phyloP scores from a whole-genome alignment of 1,140 invertebrate genomes.

The Trigoniulus corallinus region DNA sequence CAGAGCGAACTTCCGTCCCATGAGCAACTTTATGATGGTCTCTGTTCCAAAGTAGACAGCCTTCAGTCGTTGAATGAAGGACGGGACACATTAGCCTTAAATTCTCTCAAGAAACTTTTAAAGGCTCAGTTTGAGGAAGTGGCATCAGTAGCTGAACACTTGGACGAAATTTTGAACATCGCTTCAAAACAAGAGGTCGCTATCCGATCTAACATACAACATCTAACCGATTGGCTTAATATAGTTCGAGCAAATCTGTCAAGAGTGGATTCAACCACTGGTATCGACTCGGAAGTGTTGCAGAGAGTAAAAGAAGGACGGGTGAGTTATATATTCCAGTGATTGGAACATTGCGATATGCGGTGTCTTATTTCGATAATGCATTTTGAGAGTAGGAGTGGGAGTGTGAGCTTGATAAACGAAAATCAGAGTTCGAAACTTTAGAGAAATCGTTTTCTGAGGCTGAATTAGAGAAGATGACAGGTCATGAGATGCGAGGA shows the following conservation, averaged over 20 bases:
- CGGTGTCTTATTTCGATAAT: too few species aligned
- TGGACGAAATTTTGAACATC: slow-evolving; percentile 49
- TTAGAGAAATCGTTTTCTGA: background rate
- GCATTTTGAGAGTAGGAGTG: too few species aligned
- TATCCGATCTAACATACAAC: slow-evolving; percentile 51
- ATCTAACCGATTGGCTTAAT: slow-evolving; percentile 23
- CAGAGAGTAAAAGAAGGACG: slow-evolving; percentile 42
- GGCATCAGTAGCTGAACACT: slow-evolving; percentile 42
- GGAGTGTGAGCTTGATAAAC: too few species aligned
- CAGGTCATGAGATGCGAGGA: slow-evolving; percentile 42
- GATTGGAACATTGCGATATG: too few species aligned
- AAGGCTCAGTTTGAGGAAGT: slow-evolving; percentile 54
- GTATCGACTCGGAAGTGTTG: slow-evolving; percentile 65
- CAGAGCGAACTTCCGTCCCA: slow-evolving; percentile 62
- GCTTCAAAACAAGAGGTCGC: slow-evolving; percentile 54
- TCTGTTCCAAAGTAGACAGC: slow-evolving; percentile 60
- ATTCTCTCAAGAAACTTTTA: slow-evolving; percentile 46
- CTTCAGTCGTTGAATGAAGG: slow-evolving; percentile 59
- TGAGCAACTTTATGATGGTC: slow-evolving; percentile 50
- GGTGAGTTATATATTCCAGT: slow-evolving; percentile 18
- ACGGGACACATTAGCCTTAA: slow-evolving; percentile 44
- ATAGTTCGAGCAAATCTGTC: slow-evolving; percentile 50
- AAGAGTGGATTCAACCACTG: slow-evolving; percentile 79
- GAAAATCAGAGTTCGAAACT: background rate
- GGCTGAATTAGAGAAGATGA: slow-evolving; percentile 40